phyloP scores from a whole-genome alignment of 92 coral and sea anemone genomes.

The Metridium senile region DNA sequence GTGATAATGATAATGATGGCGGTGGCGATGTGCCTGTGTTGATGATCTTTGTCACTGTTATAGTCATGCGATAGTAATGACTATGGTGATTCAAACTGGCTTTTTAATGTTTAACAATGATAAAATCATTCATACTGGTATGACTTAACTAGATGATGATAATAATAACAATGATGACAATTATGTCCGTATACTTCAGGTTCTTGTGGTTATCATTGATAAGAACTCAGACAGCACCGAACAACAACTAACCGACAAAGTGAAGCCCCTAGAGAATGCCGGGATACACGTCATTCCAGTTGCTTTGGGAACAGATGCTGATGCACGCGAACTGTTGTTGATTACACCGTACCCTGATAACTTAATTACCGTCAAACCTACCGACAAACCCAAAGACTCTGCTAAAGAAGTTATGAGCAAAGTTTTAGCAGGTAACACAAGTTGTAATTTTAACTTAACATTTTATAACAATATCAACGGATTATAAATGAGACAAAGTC shows the following conservation, averaged over 20 bases:
- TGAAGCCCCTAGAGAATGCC: conserved; percentile 51
- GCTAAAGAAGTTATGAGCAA: conserved; percentile 50
- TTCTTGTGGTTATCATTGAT: conserved; percentile 70
- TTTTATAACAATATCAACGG: no score
- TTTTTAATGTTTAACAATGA: no score
- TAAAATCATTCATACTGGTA: no score
- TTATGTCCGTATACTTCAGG: conserved; percentile 5
- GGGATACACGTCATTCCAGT: conserved; percentile 77
- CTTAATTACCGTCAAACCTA: conserved; percentile 42
- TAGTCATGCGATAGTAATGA: no score
- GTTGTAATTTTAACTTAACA: neutral
- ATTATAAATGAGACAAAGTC: no score
- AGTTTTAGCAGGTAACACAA: conserved; percentile 60
- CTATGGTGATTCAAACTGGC: no score
- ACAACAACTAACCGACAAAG: conserved; percentile 28
- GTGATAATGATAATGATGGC: no score
- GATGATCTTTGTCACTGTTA: no score
- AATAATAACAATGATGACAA: no score
- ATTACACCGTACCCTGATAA: conserved; percentile 52
- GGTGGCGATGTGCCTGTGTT: no score
- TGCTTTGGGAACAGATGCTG: conserved; percentile 67
- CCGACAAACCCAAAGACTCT: conserved; percentile 39
- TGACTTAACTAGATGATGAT: no score
- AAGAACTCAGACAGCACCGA: conserved; percentile 58
- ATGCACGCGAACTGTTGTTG: conserved; percentile 42